Base-by-base conservation (phyloP, 2,797 vertebrate species). In the Enteromius mattozi region DNA sequence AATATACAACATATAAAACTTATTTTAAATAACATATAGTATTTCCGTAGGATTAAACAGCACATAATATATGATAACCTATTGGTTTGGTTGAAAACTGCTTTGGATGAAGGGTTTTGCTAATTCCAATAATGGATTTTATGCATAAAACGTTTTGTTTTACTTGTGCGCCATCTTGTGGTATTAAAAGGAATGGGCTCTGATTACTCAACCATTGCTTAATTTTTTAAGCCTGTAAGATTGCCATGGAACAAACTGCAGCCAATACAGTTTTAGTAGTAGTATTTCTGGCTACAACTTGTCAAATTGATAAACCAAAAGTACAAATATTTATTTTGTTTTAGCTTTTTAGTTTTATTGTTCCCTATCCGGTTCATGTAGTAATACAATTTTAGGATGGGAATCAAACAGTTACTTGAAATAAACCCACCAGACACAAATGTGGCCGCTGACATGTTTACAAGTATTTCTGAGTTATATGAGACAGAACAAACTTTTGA, bases 161-260 rank as follows among this genome's bases (percentile, higher is more conserved):
- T 0, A 47, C 19, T 45, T 59, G 74, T 78, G 74, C 82, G 65
- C 51, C 75, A 84, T 47, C 75, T 37, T 17, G 47, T 70, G 82
- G 47, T 59, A 2, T 9, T 21, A 3, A 24, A 2, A 30, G 0
- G 13, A 7, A 21, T 9, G 6, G 21, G 2, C 24, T 16, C 1
- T 37, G 8, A 19, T n/a, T 10, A 6, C 19, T 59, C 33, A 61
- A 10, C 37, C 12, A 3, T 66, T 35, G 30, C 63, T 66, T 9
- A 9, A 35, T 33, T 33, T 8, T 8, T 35, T n/a, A 56, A 10
- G 8, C 54, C 8, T 6, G 2, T 51, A 35, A 12, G 19, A 16
- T 76, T 16, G 13, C n/a, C 3, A 17, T 27, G 6, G 45, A 37
- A 13, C 37, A 37, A 71, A 45, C 13, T 9, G 4, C 37, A 40